phyloP scores from a whole-genome alignment of 2,797 vertebrate species.

The Otus scops region DNA sequence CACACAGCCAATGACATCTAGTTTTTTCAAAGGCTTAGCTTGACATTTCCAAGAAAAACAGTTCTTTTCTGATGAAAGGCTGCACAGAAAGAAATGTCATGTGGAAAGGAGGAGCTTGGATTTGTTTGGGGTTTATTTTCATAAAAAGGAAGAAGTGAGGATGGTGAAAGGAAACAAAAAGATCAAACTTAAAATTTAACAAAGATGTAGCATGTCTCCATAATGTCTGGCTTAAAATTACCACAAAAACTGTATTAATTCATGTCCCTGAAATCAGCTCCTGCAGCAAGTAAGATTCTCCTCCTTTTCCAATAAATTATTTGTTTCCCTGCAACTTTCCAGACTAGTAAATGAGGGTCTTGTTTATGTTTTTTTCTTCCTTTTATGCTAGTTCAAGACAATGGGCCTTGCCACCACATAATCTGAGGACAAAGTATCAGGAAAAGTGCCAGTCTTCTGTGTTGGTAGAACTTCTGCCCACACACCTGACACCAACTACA shows the following conservation, averaged over 20 bases:
- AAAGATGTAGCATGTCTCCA: background rate
- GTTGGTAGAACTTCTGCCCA: background rate
- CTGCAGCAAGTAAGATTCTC: background rate
- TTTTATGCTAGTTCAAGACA: background rate
- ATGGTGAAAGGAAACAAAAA: background rate
- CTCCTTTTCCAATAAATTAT: background rate
- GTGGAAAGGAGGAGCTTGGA: background rate
- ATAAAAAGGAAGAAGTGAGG: background rate
- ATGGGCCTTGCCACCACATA: background rate
- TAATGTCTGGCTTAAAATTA: background rate
- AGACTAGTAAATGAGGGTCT: background rate
- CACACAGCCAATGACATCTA: constrained; percentile 4
- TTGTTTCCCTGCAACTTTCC: background rate
- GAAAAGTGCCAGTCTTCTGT: background rate
- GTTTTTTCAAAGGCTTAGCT: constrained; percentile 57
- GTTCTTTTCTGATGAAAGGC: constrained; percentile 45
- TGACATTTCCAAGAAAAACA: constrained; percentile 43
- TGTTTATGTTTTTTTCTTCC: background rate
- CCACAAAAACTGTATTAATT: background rate
- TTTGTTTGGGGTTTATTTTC: constrained; percentile 13
- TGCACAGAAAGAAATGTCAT: constrained; percentile 26
- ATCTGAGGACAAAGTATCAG: background rate
- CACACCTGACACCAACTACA: background rate
- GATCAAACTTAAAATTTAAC: background rate
- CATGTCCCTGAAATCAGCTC: background rate